Base-by-base conservation (phyloP, 2,888 invertebrate genomes). In the Omphaloscelis lunosa region DNA sequence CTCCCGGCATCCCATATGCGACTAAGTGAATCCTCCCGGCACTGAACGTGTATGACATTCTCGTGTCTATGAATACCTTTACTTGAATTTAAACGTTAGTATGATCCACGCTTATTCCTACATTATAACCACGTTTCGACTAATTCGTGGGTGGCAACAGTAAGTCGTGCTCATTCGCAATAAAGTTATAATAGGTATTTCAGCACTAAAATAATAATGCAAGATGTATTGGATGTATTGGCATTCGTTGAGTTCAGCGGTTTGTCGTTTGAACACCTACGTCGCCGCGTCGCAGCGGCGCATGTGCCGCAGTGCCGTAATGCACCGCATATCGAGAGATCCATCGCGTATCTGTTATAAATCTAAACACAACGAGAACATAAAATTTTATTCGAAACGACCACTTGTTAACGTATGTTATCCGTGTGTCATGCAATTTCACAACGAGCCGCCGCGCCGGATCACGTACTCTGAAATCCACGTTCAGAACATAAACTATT, bases 401-500 rank as follows among this genome's bases (percentile, higher is more conserved):
- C 93, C 93, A 94, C 94, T 95, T 95, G 95, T 95, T 95, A 95
- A 93, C 94, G 92, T 93, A 92, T 94, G 94, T 95, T 94, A 93
- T 92, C 92, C 92, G 92, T 93, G 93, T 93, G 94, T 95, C 93
- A 93, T 91, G 87, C 93, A 94, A 95, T 96, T 95, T 95, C 95
- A 94, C 95, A 96, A 94, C 94, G 91, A 92, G 90, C 88, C 91
- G 90, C 90, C 93, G 91, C 93, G 93, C 93, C 92, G 93, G 92
- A 94, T 95, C 96, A 96, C 96, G 95, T 95, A 94, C 93, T 92
- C 95, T 94, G 94, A 95, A 96, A 96, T 96, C 95, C 94, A 94
- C 95, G 94, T 92, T 91, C 94, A 93, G 93, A 95, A 94, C 96
- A 96, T 96, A 96, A 96, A 96, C 96, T 96, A 96, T 96, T 96